Percentiles rank a stretch among this genome's conserved stretches.
phyloP scores from a whole-genome alignment of 2,113 vertebrate species.

The Peromyscus californicus region DNA sequence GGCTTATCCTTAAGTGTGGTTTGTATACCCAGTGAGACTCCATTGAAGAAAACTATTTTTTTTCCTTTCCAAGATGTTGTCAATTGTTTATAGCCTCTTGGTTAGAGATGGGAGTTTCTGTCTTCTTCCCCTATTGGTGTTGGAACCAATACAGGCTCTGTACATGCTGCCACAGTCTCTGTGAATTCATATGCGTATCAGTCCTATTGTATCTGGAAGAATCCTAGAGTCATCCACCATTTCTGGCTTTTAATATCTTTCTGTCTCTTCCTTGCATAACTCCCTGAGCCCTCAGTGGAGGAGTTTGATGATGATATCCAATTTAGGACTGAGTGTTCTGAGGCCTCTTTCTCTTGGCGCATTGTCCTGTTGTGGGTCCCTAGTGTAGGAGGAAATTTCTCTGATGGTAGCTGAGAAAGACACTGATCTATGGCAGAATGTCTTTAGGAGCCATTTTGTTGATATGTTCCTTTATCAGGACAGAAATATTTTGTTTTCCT shows the following conservation, averaged over 20 bases:
- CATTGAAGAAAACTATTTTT: background rate
- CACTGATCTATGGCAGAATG: background rate
- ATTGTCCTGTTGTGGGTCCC: background rate
- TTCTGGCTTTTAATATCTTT: background rate
- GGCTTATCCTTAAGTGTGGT: background rate
- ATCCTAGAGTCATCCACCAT: background rate
- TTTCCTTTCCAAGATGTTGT: background rate
- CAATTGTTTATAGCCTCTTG: background rate
- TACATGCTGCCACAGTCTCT: too few relatives aligned
- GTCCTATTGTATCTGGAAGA: background rate
- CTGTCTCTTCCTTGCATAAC: background rate
- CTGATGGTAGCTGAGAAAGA: background rate
- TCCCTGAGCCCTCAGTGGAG: background rate
- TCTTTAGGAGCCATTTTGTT: background rate
- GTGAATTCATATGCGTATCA: background rate
- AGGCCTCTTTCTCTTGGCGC: background rate
- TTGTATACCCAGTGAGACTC: background rate
- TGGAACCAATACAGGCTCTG: background rate
- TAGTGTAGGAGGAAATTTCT: background rate
- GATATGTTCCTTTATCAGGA: background rate
- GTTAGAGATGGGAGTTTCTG: background rate
- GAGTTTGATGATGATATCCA: background rate
- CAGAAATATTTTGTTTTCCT: background rate
- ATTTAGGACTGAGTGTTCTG: background rate
- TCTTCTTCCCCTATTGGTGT: background rate